Conservation (phyloP, 2,113 vertebrate species). For the Sitta europaea region DNA sequence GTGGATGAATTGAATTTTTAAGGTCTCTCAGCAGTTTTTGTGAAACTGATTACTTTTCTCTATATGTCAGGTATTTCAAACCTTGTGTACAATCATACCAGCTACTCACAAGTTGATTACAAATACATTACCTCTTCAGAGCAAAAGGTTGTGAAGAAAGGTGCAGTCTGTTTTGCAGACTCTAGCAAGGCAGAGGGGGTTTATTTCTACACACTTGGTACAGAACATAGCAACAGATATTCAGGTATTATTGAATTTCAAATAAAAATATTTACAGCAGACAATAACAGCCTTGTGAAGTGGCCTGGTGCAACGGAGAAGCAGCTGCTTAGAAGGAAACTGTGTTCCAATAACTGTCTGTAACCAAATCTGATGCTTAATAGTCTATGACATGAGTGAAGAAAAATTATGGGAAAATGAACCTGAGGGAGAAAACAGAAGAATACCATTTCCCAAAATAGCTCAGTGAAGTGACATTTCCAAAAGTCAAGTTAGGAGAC, state of each 20-base stretch:
- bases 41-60: not conserved
- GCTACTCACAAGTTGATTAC: not conserved
- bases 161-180: not conserved
- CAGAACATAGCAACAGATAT: not conserved
- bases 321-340: not conserved
- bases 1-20: not conserved
- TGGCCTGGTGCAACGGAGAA: not conserved
- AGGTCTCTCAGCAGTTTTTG: not conserved
- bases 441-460: not conserved
- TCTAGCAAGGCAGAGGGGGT: not conserved
- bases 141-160: fast-evolving
- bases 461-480: not conserved
- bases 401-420: not conserved
- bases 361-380: not conserved
- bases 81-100: not conserved
- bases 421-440: not conserved
- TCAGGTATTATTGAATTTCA: not conserved
- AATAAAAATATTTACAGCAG: not conserved
- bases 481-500: not conserved
- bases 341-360: not conserved
- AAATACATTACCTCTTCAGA: not conserved
- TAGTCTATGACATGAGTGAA: not conserved
- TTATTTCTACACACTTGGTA: not conserved
- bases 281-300: not conserved
- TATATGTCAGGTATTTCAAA: not conserved